Evolutionary conservation across 2,888 invertebrate species (phyloP).

Genomic region (Nephrocerus scutellatus): DNA sequence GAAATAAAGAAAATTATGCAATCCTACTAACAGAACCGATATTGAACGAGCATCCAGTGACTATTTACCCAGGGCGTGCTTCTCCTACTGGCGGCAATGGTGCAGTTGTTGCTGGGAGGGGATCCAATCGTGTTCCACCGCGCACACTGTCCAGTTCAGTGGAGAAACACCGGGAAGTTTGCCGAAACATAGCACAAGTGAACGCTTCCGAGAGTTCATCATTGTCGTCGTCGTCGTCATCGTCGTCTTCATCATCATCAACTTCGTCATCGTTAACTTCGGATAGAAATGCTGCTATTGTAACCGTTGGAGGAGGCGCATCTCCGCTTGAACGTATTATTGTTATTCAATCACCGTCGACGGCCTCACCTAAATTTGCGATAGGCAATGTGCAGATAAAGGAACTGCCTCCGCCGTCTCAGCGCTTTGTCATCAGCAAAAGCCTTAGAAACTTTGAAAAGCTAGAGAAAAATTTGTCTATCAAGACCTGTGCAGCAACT

Average conservation of each 20-base stretch:
- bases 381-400: too few species aligned
- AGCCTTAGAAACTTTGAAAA: constrained; percentile 20
- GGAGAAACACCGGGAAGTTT: constrained; percentile 74
- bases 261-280: constrained; percentile 12
- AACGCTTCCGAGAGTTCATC: too few species aligned
- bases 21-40: constrained; percentile 37
- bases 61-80: constrained; percentile 55
- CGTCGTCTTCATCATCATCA: constrained; percentile 7
- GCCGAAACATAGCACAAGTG: too few species aligned
- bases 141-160: constrained; percentile 63
- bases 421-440: constrained; percentile 17
- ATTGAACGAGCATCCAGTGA: constrained; percentile 58
- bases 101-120: too few species aligned
- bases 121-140: constrained; percentile 57
- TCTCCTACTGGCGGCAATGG: constrained; percentile 30
- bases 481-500: too few species aligned
- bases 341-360: constrained; percentile 9
- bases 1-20: too few species aligned
- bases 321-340: constrained; percentile 20
- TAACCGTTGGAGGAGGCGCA: too few species aligned
- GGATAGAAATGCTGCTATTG: constrained; percentile 15
- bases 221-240: constrained; percentile 29
- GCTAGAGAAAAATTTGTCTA: constrained; percentile 15
- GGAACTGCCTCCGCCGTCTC: constrained; percentile 12
- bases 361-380: neutral